Evolutionary conservation across 2,888 invertebrate genomes (phyloP), one percentile per base, ranked within the genome.

Genomic region (Suillia variegata): DNA sequence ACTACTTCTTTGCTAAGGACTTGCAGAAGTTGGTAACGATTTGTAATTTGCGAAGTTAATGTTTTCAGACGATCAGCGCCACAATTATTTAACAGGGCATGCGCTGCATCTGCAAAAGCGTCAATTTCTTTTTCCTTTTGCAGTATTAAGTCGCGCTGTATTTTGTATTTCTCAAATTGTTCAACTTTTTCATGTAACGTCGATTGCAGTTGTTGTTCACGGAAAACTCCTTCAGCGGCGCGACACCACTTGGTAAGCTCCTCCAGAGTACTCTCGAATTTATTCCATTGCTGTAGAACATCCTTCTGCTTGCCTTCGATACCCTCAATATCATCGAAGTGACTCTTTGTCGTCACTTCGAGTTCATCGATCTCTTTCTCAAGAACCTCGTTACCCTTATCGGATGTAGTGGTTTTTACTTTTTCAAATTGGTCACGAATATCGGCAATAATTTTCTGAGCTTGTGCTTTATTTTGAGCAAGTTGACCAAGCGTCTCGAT

Each of bases 61-160:
- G 93, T 92, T 74, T 94, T 93, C 17, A 96, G 87, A 56, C 93
- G 87, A 69, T 94, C 93, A 0, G 92, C 92, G 0, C 91, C 91
- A 72, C 94, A 94, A 24, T 89, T 84, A 76, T 94, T 93, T 1
- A 95, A 85, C 56, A 98, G 83, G 12, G 88, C 87, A 76, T 96
- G 94, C n/a, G 94, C 92, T 72, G 89, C 89, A 79, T 97, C 96
- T 20, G 94, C 88, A 75, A 96, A 96, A 12, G 88, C 86, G 79
- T 96, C 96, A 45, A 97, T 88, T 76, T 90, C 90, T 70, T 89
- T 88, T 80, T 97, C 96, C 71, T 93, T 91, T 12, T 87, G 87
- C 53, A 89, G 83, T 52, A 97, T 90, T 53, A 87, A 85, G 63
- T 93, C 91, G 18, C 93, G 87, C 70, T 91, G 86, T 53, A 89